These are phyloP conservation scores for Amniataba percoides DNA, from an alignment of 2,797 vertebrate genomes.

Conservation along the genomic window DNA sequence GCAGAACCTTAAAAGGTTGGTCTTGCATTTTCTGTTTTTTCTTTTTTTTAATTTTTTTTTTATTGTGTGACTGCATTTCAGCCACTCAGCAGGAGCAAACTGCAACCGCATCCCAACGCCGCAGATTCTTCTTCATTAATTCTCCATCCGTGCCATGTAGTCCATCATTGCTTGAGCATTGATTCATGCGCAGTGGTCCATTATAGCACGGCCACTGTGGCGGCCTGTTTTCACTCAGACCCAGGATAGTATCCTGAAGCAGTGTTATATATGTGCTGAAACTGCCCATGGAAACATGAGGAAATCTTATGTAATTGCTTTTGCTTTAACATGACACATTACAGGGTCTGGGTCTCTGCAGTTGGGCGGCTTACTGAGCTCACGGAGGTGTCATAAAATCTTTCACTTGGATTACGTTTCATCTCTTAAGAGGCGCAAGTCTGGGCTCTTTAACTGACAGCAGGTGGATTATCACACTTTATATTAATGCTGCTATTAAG, in stretches of 20 bases:
- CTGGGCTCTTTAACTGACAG: slow-evolving; percentile 12
- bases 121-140: slow-evolving; percentile 74
- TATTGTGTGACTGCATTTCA: slow-evolving; percentile 75
- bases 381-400: slow-evolving; percentile 46
- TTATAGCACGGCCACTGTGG: slow-evolving; percentile 25
- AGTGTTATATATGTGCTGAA: slow-evolving; percentile 40
- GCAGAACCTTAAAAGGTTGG: slow-evolving; percentile 77
- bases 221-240: slow-evolving; percentile 54
- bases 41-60: slow-evolving; percentile 33
- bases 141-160: slow-evolving; percentile 58
- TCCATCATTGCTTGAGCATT: slow-evolving; percentile 53
- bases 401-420: slow-evolving; percentile 45
- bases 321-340: slow-evolving; percentile 43
- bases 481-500: neutral
- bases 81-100: slow-evolving; percentile 76
- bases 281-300: slow-evolving; percentile 51
- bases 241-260: slow-evolving; percentile 41
- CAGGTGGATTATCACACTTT: slow-evolving; percentile 42
- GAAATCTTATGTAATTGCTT: slow-evolving; percentile 49
- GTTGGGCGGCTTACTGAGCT: slow-evolving; percentile 28
- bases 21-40: slow-evolving; percentile 46
- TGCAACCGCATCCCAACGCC: slow-evolving; percentile 64
- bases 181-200: slow-evolving; percentile 53
- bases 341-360: slow-evolving; percentile 15
- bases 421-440: slow-evolving; percentile 26